Evolutionary conservation across 1,140 invertebrate genomes (phyloP).

Genomic region (Drosophila auraria): DNA sequence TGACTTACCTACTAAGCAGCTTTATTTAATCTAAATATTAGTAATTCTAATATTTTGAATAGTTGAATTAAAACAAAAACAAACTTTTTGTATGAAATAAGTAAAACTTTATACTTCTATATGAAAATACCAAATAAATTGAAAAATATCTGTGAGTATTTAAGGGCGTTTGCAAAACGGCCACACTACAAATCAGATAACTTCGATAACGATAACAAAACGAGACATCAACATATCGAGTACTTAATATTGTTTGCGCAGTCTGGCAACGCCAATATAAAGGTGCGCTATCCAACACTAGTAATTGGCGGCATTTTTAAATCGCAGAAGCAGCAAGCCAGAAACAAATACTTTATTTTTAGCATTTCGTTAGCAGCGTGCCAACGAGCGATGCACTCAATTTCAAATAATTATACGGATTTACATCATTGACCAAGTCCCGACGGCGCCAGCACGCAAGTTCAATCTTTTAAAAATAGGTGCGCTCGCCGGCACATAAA

Average conservation of each 20-base stretch:
- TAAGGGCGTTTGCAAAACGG: too few species aligned
- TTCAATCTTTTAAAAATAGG: constrained; percentile 55
- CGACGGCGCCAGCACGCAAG: constrained; percentile 46
- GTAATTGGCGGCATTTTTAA: constrained; percentile 24
- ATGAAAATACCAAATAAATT: neutral
- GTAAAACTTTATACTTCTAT: neutral
- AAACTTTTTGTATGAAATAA: neutral
- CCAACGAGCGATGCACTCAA: constrained; percentile 14
- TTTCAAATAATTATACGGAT: constrained; percentile 36
- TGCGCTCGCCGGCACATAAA: constrained; percentile 17
- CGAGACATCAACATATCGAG: too few species aligned
- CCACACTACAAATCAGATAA: too few species aligned
- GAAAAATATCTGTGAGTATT: neutral
- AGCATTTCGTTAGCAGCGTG: neutral
- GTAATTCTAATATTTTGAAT: neutral
- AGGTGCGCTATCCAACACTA: constrained; percentile 4
- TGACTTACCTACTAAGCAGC: neutral
- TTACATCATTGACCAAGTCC: constrained; percentile 54
- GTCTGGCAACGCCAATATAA: too few species aligned
- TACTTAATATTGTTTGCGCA: too few species aligned
- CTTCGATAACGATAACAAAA: too few species aligned
- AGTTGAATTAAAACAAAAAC: neutral
- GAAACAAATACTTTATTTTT: constrained; percentile 23
- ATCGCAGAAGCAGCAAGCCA: neutral
- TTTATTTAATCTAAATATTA: neutral